phyloP scores from a whole-genome alignment of 2,797 vertebrate genomes.

The Echiichthys vipera region DNA sequence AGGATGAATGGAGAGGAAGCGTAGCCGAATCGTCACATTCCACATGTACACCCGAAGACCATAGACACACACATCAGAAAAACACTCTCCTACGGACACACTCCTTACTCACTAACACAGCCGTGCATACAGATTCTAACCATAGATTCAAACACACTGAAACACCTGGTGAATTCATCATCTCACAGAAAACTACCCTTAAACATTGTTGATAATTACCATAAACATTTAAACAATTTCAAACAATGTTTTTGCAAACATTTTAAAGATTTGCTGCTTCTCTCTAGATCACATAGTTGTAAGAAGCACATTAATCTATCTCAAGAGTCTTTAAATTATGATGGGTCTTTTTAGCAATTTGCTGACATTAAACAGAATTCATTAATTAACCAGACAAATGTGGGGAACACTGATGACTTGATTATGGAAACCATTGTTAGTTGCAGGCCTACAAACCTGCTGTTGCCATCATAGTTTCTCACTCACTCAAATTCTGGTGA shows the following conservation, averaged over 20 bases:
- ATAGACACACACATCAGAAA: constrained; percentile 38
- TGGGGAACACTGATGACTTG: no score
- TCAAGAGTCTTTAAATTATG: background rate
- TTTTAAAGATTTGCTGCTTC: background rate
- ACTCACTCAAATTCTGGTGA: background rate
- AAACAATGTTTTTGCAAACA: no score
- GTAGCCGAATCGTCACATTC: constrained; percentile 71
- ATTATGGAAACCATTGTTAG: background rate
- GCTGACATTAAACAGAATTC: background rate
- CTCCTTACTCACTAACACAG: constrained; percentile 7
- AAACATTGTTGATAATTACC: background rate
- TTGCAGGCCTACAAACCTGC: background rate
- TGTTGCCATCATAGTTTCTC: background rate
- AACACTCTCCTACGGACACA: constrained; percentile 24
- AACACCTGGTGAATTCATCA: background rate
- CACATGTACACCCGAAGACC: constrained; percentile 69
- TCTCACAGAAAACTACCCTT: background rate
- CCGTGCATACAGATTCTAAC: background rate
- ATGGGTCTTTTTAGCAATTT: background rate
- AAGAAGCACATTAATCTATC: background rate
- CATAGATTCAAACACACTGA: constrained; percentile 7
- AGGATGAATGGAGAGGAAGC: constrained; percentile 66
- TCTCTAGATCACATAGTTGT: background rate
- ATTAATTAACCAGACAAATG: background rate
- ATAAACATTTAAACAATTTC: background rate